Base-by-base conservation (phyloP, 1,140 invertebrate species). In the Saccostrea cuccullata region DNA sequence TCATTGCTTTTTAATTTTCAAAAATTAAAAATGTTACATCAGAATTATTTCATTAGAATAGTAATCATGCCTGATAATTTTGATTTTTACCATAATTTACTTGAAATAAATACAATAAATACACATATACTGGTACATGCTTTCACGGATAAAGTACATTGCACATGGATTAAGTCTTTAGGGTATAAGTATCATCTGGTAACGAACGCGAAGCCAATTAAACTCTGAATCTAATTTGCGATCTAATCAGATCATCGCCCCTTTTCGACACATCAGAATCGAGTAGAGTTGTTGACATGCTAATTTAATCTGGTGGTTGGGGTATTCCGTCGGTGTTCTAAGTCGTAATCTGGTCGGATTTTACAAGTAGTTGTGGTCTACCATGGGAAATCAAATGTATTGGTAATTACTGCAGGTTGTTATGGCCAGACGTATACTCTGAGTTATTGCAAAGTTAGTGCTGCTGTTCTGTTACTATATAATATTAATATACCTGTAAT, bases 281-380 rank as follows among this genome's bases (percentile, higher is more conserved):
- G 26, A 77, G 70, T 77, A 30, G 26, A 77, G 13, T 77, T 77
- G 70, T 77, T 77, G 70, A 77, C 70, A 77, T 77, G 70, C 26
- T 77, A 77, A 77, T 77, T 77, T 26, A 77, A 77, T 77, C 30
- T 5, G 30, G 12, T 12, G 9, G 26, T 40, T 26, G 0, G 15
- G 26, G 26, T 77, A 36, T 30, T 36, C 23, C 13, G 11, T 13
- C 5, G 47, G 9, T 47, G 47, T 3, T 47, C 47, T 47, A 8
- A 47, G 5, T 47, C 47, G 47, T 47, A 8, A 47, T 77, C 26
- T 77, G 30, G 23, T 77, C 15, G 26, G 23, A 30, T 30, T 77
- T 77, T 30, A 30, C 26, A 26, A 30, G 23, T 30, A 77, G 30
- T 30, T 36, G 9, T 36, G 70, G 70, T 36, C 23, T 77, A 77